Evolutionary conservation across 2,113 vertebrate species (phyloP).

Genomic region (Notechis scutatus): DNA sequence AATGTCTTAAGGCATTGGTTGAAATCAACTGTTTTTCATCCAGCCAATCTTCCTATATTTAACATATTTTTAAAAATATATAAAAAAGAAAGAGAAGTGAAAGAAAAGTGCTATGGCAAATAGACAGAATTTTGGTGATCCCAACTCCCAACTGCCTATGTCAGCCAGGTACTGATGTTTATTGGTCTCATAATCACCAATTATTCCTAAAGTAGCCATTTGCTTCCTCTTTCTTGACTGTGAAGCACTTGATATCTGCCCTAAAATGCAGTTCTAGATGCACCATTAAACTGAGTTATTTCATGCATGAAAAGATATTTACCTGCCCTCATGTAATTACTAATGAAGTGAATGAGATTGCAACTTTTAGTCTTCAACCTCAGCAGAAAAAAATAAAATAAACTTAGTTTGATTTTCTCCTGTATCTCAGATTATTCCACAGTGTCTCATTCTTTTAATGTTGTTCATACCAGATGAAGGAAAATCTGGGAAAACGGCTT

Average conservation of each 20-base stretch:
- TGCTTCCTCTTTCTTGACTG: background rate
- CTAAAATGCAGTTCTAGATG: background rate
- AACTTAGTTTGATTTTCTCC: background rate
- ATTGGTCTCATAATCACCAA: background rate
- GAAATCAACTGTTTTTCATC: background rate
- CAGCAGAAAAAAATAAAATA: background rate
- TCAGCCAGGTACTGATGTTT: background rate
- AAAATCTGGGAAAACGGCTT: background rate
- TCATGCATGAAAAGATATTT: background rate
- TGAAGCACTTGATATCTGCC: background rate
- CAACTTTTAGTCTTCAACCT: background rate
- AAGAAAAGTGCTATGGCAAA: background rate
- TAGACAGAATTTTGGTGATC: background rate
- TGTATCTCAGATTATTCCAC: background rate
- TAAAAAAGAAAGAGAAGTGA: background rate
- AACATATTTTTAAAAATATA: background rate
- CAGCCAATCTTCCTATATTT: background rate
- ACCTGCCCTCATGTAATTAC: background rate
- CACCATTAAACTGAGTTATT: background rate
- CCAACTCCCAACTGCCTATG: background rate
- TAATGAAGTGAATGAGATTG: background rate
- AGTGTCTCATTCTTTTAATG: background rate
- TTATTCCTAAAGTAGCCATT: background rate
- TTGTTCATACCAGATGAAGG: background rate
- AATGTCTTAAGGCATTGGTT: background rate